A percentile compares a stretch with the other conserved stretches of the same genome.
These are phyloP conservation scores for Drosophila sordidapex DNA, from an alignment of 2,888 invertebrate species.

Conservation along the genomic window DNA sequence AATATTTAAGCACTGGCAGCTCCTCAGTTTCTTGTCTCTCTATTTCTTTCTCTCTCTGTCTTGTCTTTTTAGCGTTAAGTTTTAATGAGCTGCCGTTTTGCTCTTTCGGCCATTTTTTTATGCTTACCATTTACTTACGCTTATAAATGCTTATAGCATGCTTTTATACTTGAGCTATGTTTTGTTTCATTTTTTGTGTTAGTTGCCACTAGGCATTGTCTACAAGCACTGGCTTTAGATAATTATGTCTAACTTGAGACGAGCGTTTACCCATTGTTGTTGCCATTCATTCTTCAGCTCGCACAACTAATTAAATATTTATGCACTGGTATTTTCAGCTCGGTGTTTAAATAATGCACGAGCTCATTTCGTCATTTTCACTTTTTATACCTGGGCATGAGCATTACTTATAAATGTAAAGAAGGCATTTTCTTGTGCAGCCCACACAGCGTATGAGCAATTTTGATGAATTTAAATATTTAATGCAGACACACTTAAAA, in stretches of 20 bases:
- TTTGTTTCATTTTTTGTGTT: conserved; percentile 18
- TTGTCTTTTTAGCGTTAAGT: conserved; percentile 35
- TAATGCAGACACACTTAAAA: conserved; percentile 31
- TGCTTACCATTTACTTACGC: conserved; percentile 43
- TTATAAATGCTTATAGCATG: conserved; percentile 2
- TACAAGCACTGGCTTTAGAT: conserved; percentile 55
- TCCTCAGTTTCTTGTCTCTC: not conserved
- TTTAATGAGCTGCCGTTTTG: conserved; percentile 60
- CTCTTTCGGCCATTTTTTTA: conserved; percentile 42
- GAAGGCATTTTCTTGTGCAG: conserved; percentile 27
- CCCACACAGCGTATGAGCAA: conserved; percentile 64
- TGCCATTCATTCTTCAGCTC: conserved; percentile 45
- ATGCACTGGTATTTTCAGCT: conserved; percentile 48
- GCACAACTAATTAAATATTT: conserved; percentile 67
- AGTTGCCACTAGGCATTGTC: conserved; percentile 53
- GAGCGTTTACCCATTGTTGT: conserved; percentile 35
- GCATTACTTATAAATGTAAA: conserved; percentile 37
- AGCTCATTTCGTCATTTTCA: conserved; percentile 52
- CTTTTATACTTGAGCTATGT: conserved; percentile 35
- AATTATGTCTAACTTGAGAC: conserved; percentile 45
- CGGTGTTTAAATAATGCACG: conserved; percentile 47
- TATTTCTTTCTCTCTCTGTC: not conserved
- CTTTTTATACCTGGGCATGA: conserved; percentile 33
- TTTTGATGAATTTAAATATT: conserved; percentile 62
- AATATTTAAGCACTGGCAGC: conserved; percentile 34